A percentile compares a stretch with the other conserved stretches of the same genome.
Conservation (phyloP, 2,113 vertebrate genomes). For the Trogon melanurus region DNA sequence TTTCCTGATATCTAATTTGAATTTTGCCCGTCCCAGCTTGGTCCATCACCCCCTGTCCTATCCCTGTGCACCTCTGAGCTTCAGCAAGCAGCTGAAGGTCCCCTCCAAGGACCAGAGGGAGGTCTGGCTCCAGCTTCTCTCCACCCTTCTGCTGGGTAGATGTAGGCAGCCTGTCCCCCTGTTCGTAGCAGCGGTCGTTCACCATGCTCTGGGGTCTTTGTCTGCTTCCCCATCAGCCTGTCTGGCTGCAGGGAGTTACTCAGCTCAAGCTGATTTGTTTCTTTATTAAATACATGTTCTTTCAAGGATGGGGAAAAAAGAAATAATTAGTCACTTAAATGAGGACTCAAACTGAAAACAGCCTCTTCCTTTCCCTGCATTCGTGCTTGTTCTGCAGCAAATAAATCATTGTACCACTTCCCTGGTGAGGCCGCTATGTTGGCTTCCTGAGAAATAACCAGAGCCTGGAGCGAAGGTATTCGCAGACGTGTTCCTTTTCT, state of each 20-base stretch:
- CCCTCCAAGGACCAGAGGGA: neutral
- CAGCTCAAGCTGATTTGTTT: neutral
- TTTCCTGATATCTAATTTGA: neutral
- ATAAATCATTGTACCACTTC: accelerated
- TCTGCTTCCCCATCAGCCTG: neutral
- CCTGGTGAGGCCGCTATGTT: neutral
- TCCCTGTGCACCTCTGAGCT: neutral
- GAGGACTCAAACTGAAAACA: neutral
- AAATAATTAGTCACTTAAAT: neutral
- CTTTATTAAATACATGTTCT: neutral
- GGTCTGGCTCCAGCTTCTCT: neutral
- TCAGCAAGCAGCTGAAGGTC: neutral
- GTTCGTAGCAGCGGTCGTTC: neutral
- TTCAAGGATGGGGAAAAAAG: neutral
- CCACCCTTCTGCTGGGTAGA: neutral
- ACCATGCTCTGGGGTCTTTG: neutral
- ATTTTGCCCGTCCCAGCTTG: neutral
- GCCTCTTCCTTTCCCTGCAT: neutral
- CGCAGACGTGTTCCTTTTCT: neutral
- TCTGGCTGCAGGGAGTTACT: neutral
- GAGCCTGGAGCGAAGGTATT: neutral
- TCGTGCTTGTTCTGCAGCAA: neutral
- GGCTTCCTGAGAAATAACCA: neutral
- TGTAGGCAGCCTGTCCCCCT: accelerated
- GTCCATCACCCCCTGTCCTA: neutral